Base-by-base conservation (phyloP, 2,888 invertebrate genomes). In the Ochropacha duplaris region DNA sequence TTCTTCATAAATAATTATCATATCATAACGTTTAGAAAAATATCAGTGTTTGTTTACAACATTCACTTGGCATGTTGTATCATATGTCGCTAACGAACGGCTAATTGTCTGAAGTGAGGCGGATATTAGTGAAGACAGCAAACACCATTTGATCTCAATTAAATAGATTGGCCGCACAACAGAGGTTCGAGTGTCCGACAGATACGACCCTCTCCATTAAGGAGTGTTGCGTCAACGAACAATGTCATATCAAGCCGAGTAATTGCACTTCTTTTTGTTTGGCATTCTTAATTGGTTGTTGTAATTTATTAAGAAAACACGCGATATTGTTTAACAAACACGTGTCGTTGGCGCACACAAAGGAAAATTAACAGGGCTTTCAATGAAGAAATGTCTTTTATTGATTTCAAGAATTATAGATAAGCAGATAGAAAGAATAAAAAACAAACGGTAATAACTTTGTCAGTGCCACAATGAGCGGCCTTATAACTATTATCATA, bases 81-180 rank as follows among this genome's bases (percentile, higher is more conserved):
- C n/a, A n/a, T n/a, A 36, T 44, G 19, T 44, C 39, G 8, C 19
- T 36, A 36, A 36, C 36, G n/a, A 36, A 36, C 14, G 36, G 36
- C 4, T n/a, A 36, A 31, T 31, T 36, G 39, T 44, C 39, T 44
- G 19, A 16, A n/a, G 36, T 36, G n/a, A 44, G 39, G 19, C 19
- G 39, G 39, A 19, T 19, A 44, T 44, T 34, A 51, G 51, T 44
- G 39, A 56, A 66, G 57, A 63, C 60, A 61, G 65, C 71, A 72
- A 76, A 64, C 71, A 77, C 69, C 39, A 16, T 44, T 80, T 78
- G 76, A 76, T 75, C 73, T 62, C 81, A 77, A 83, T 84, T 78
- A 81, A 70, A 69, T 67, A 63, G 69, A 82, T 80, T 77, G 77
- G 66, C 66, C 62, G 64, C 57, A 50, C 61, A 54, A 57, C 56